phyloP scores from a whole-genome alignment of 2,888 invertebrate genomes.

The Lamproptera curius region DNA sequence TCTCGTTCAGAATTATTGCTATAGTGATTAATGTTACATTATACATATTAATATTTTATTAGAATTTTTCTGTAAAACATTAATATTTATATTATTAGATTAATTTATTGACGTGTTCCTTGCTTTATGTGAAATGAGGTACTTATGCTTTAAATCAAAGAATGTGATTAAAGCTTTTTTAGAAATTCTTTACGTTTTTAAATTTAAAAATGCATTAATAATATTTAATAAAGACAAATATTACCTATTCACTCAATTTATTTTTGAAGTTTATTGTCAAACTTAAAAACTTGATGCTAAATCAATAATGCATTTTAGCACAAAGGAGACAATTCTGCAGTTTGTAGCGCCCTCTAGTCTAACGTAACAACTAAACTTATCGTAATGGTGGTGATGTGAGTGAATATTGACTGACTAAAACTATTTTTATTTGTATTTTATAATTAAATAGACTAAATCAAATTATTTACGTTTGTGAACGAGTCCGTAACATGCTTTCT shows the following conservation, averaged over 20 bases:
- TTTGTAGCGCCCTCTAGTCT: conserved; percentile 39
- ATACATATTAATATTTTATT: too few species aligned
- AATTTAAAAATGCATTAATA: too few species aligned
- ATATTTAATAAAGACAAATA: too few species aligned
- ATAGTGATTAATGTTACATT: too few species aligned
- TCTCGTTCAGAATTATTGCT: too few species aligned
- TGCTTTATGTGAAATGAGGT: too few species aligned
- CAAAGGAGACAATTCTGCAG: conserved; percentile 11
- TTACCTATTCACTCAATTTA: neutral
- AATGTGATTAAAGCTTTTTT: too few species aligned
- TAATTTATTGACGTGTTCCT: too few species aligned
- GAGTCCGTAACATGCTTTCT: conserved; percentile 81
- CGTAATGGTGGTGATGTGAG: conserved; percentile 62
- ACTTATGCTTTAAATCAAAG: too few species aligned
- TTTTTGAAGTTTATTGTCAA: neutral
- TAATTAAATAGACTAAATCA: conserved; percentile 47
- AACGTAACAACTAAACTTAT: conserved; percentile 33
- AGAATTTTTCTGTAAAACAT: too few species aligned
- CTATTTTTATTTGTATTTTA: conserved; percentile 64
- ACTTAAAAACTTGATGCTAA: neutral
- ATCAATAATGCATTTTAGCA: neutral
- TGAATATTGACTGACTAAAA: conserved; percentile 53
- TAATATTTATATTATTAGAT: too few species aligned
- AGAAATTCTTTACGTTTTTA: too few species aligned
- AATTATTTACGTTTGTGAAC: conserved; percentile 52